Percentiles rank a stretch among this genome's conserved stretches.
Conservation (phyloP, 2,888 invertebrate genomes). For the Oligia fasciuncula region DNA sequence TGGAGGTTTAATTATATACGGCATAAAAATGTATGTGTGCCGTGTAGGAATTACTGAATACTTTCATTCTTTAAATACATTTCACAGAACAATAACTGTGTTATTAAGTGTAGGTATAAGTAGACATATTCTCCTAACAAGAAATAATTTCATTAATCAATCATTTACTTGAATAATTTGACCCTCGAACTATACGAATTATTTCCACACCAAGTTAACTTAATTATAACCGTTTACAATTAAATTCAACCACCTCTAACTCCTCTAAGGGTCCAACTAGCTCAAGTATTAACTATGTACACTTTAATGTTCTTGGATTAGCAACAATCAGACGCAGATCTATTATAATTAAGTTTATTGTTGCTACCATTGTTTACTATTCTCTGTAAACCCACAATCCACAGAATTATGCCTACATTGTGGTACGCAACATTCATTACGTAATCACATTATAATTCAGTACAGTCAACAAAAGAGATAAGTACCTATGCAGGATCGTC, state of each 20-base stretch:
- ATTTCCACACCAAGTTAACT: neutral
- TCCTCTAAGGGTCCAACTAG: neutral
- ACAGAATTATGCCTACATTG: neutral
- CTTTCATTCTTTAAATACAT: neutral
- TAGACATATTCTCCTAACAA: too few relatives aligned
- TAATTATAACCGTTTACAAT: neutral
- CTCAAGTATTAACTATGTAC: slow-evolving; percentile 1
- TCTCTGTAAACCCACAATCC: neutral
- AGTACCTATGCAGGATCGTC: too few relatives aligned
- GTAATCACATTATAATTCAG: neutral
- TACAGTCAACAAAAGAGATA: too few relatives aligned
- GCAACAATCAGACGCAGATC: slow-evolving; percentile 2
- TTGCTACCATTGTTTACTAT: neutral
- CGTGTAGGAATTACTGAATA: too few relatives aligned
- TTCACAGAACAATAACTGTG: neutral
- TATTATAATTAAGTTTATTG: neutral
- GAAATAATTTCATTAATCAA: too few relatives aligned
- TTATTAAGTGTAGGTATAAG: neutral
- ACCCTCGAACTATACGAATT: neutral
- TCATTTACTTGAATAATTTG: neutral
- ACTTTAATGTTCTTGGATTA: neutral
- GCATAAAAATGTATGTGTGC: too few relatives aligned
- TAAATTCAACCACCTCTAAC: neutral
- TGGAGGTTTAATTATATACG: neutral
- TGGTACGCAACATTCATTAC: neutral